These are phyloP conservation scores for Eurytoma californica DNA, from an alignment of 2,888 invertebrate genomes.

Conservation along the genomic window DNA sequence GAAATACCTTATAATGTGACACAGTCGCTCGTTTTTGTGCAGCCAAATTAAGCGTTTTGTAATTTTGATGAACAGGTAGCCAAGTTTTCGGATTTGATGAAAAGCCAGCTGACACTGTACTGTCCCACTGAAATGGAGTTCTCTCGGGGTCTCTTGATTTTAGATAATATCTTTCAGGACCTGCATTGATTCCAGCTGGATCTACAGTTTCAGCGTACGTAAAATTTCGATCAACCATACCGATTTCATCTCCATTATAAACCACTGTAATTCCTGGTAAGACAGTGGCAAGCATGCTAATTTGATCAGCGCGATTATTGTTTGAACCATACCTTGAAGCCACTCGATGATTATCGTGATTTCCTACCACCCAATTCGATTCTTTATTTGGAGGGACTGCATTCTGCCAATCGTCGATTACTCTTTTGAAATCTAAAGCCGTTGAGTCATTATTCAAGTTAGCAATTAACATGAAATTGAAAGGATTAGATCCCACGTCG, in stretches of 20 bases:
- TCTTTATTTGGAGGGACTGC: slow-evolving; percentile 77
- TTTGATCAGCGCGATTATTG: slow-evolving; percentile 76
- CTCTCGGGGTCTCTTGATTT: slow-evolving; percentile 72
- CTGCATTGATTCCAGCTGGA: slow-evolving; percentile 80
- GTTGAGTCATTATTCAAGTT: slow-evolving; percentile 74
- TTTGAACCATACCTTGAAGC: slow-evolving; percentile 74
- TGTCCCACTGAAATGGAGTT: slow-evolving; percentile 82
- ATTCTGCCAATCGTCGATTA: slow-evolving; percentile 78
- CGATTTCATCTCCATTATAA: slow-evolving; percentile 90
- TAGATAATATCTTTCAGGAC: slow-evolving; percentile 77
- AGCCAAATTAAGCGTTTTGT: slow-evolving; percentile 78
- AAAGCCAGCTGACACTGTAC: slow-evolving; percentile 79
- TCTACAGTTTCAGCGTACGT: slow-evolving; percentile 74
- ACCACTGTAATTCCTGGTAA: slow-evolving; percentile 81
- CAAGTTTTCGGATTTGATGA: slow-evolving; percentile 78
- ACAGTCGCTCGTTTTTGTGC: slow-evolving; percentile 75
- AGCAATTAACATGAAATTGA: slow-evolving; percentile 80
- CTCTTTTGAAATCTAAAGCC: slow-evolving; percentile 76
- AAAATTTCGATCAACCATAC: slow-evolving; percentile 81
- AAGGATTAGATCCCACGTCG: slow-evolving; percentile 73
- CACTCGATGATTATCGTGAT: slow-evolving; percentile 76
- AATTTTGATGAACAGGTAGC: slow-evolving; percentile 82
- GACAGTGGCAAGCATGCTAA: slow-evolving; percentile 80
- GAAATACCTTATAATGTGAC: slow-evolving; percentile 80
- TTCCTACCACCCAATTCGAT: slow-evolving; percentile 83